A percentile compares a stretch with the other conserved stretches of the same genome.
phyloP scores from a whole-genome alignment of 2,888 invertebrate species.

The Elaeidobius kamerunicus region DNA sequence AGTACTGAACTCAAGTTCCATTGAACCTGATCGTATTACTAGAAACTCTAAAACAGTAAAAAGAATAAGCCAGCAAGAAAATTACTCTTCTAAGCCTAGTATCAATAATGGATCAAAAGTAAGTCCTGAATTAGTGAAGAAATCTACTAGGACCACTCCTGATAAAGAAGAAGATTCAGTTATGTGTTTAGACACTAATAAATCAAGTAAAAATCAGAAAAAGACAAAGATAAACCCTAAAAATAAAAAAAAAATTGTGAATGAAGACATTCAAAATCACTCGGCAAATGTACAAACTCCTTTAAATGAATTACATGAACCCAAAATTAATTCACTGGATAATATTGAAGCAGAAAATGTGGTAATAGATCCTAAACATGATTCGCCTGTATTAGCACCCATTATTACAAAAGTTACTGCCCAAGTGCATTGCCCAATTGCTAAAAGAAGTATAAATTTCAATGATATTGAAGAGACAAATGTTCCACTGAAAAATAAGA shows the following conservation, averaged over 20 bases:
- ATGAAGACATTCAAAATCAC: neutral
- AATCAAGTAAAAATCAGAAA: neutral
- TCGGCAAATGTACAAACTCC: neutral
- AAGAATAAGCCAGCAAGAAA: neutral
- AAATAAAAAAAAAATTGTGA: neutral
- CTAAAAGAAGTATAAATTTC: slow-evolving; percentile 9
- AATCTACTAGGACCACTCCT: neutral
- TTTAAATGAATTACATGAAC: neutral
- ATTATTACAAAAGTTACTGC: neutral
- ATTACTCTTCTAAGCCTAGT: neutral
- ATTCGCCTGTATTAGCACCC: neutral
- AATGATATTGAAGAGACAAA: neutral
- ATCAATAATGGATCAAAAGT: neutral
- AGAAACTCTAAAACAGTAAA: neutral
- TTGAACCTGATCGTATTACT: neutral
- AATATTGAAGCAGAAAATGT: neutral
- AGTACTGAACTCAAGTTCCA: neutral
- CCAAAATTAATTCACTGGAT: neutral
- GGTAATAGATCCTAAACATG: neutral
- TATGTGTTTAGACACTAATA: neutral
- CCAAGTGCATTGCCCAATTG: neutral
- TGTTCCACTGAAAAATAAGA: neutral
- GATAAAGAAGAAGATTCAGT: neutral
- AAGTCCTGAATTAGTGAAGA: neutral
- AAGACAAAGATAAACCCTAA: neutral